These are phyloP conservation scores for Dasypus novemcinctus DNA, from an alignment of 2,113 vertebrate species.

Conservation along the genomic window DNA sequence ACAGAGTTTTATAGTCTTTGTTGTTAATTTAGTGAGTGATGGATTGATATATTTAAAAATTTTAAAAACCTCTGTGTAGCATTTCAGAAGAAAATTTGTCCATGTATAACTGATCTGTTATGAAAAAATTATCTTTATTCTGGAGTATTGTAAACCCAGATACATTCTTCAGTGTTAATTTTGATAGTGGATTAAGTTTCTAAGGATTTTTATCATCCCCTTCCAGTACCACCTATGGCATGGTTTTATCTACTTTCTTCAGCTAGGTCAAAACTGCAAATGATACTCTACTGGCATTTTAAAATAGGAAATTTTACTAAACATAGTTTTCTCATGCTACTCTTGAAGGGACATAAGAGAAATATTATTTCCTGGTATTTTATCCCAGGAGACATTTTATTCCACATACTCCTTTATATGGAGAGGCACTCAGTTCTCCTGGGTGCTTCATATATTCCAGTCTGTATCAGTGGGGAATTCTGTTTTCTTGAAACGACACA, in stretches of 20 bases:
- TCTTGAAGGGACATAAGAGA: conserved; percentile 27
- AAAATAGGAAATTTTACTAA: conserved; percentile 44
- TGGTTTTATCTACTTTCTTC: background rate
- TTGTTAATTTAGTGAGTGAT: background rate
- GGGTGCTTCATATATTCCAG: background rate
- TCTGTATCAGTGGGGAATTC: conserved; percentile 11
- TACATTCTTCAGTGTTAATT: background rate
- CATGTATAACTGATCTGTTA: conserved; percentile 30
- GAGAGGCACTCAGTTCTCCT: background rate
- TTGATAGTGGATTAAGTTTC: conserved; percentile 21
- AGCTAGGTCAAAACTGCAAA: conserved; percentile 19
- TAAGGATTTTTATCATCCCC: background rate
- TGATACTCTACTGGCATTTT: conserved; percentile 23
- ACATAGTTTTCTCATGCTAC: conserved; percentile 18
- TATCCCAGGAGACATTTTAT: conserved; percentile 37
- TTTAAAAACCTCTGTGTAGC: background rate
- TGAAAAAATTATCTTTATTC: conserved; percentile 41
- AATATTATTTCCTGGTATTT: conserved; percentile 45
- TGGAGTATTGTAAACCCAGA: conserved; percentile 19
- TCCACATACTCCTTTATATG: conserved; percentile 22
- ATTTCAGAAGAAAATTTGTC: conserved; percentile 53
- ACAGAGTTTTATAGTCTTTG: conserved; percentile 2
- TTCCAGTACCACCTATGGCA: conserved; percentile 40
- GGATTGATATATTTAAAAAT: conserved; percentile 18
- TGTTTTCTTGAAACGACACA: conserved; percentile 46